Evolutionary conservation across 2,888 invertebrate species (phyloP), one percentile per base, ranked within the genome.

Genomic region (Dryobota labecula): DNA sequence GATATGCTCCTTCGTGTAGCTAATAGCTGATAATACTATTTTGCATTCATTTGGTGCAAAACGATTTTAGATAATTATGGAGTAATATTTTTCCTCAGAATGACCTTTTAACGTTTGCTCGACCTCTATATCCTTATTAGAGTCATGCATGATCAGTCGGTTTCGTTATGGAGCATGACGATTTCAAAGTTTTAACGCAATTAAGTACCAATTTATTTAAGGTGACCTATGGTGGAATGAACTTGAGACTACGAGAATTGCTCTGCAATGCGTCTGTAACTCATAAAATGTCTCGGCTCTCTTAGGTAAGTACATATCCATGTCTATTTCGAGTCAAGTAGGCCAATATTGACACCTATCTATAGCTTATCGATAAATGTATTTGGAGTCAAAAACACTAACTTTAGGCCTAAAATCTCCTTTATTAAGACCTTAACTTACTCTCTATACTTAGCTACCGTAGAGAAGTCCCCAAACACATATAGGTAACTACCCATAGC

Each of bases 361-460:
- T 27, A 54, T 30, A 53, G 20, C 11, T 30, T n/a, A n/a, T n/a
- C n/a, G n/a, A n/a, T n/a, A n/a, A n/a, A n/a, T 7, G 3, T 33
- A 33, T n/a, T 1, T 11, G 1, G 6, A 58, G 9, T 11, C 94
- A 47, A 49, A 49, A 24, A 11, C 43, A 43, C 8, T 51, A 27
- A 51, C 1, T 8, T 1, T 8, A 27, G 1, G 8, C 24, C 27
- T 24, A 24, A 51, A 27, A 51, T 15, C n/a, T 27, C 27, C 9
- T 27, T 18, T 24, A 13, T 18, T 43, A 43, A 20, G 43, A 7
- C 43, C 43, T 8, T 18, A 43, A 47, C 47, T 47, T 11, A 49
- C 15, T 38, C 13, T 38, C 13, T 15, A 15, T 7, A n/a, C n/a
- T n/a, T n/a, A 7, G 24, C 51, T 60, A 36, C 61, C 11, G 11